Base-by-base conservation (phyloP, 2,113 vertebrate species). In the Esox niger region DNA sequence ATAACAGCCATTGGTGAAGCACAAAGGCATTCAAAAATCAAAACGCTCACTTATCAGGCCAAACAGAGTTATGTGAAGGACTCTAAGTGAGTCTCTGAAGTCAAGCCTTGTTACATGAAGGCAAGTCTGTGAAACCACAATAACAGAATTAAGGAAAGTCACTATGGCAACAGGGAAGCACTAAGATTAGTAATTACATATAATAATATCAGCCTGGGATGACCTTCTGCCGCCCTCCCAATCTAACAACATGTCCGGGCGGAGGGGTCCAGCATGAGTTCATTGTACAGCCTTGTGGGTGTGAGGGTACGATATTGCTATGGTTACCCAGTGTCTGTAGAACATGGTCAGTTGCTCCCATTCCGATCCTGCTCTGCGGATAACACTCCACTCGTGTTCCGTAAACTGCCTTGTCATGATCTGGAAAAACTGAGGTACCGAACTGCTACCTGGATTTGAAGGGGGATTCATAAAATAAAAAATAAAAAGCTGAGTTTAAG, bases 321-420 rank as follows among this genome's bases (percentile, higher is more conserved):
- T 84, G 78, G 86, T 91, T 97, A 99, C 97, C 97, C 97, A 99
- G 79, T 98, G 93, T 57, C 97, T 94, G 86, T 97, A 92, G 91
- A 99, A 98, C 88, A 93, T 87, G 71, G 94, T 90, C 69, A 99
- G 91, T 75, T 95, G 95, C 83, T 88, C 90, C 90, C 90, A 92
- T 79, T 97, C 95, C 1, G 88, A 89, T 72, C 84, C 89, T 60
- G 92, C 86, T 38, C 91, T 92, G 77, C 82, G 91, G 87, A 99
- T 98, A 69, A 84, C 83, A 66, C 68, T 73, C 97, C 97, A 99
- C 82, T 99, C 97, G 25, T 88, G 84, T 54, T 90, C 92, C 27
- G 97, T 98, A 80, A 98, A 98, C 88, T 98, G 96, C 69, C 96
- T 91, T 69, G 93, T 95, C 97, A 99, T 99, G 84, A 98, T 92